Evolutionary conservation across 2,888 invertebrate species (phyloP), one percentile per base, ranked within the genome.

Genomic region (Timema cristinae): DNA sequence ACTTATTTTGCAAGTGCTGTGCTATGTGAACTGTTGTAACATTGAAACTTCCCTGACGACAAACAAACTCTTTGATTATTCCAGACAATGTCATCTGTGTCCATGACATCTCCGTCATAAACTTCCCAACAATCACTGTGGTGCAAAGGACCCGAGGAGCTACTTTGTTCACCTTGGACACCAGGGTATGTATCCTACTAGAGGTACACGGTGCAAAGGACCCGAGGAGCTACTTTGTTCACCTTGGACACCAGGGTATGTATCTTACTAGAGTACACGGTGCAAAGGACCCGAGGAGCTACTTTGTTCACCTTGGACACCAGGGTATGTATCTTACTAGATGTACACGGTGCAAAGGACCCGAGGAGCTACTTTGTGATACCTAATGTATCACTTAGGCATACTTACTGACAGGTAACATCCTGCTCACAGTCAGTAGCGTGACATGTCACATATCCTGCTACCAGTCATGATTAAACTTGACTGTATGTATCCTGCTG

Each of bases 141-240:
- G 85, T 96, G 72, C 84, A 86, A 72, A 90, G 90, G 80, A 94
- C 95, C 0, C 93, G 91, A 83, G 97, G 97, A 69, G 96, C 97
- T 66, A 91, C 92, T 69, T 83, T 95, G 72, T 98, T 98, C 85
- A 90, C 94, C 48, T 83, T 94, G 77, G 91, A 94, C 82, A 86
- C 90, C 74, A 89, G 89, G 84, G 89, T 90, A 77, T 32, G 32
- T 32, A 32, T 32, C 32, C 4, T 32, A 32, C 32, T 32, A 32
- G 32, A 32, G 32, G 32, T 32, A 32, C 78, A 90, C 90, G 76
- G 85, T 96, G 72, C 84, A 86, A 72, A 90, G 90, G 80, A 94
- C 95, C 0, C 93, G 91, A 83, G 97, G 97, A 69, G 96, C 97
- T 66, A 91, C 92, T 69, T 83, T 95, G 72, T 98, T 98, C 85